Conservation (phyloP, 2,113 vertebrate genomes). For the Struthio camelus region DNA sequence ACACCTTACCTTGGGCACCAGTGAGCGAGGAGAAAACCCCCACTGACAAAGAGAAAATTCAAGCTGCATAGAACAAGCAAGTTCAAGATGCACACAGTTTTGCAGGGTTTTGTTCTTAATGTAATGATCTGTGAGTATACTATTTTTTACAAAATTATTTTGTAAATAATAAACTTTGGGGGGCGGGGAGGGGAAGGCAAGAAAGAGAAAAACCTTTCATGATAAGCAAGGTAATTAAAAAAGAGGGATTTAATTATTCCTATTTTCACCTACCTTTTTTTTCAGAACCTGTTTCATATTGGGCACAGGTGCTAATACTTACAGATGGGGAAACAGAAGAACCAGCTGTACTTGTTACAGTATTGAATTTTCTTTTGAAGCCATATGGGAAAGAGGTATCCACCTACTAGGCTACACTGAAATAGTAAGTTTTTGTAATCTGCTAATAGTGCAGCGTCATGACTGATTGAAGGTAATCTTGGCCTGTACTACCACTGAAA, state of each 20-base stretch:
- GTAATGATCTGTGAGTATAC: not conserved
- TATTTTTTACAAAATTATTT: not conserved
- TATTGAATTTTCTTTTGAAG: not conserved
- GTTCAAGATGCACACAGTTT: not conserved
- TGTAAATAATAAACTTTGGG: not conserved
- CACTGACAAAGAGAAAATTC: not conserved
- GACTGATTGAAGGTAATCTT: not conserved
- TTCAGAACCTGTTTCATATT: constrained; percentile 7
- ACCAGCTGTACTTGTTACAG: not conserved
- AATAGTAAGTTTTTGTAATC: not conserved
- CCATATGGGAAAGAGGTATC: not conserved
- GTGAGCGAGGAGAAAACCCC: not conserved
- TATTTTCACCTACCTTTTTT: not conserved
- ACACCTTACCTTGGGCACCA: not conserved
- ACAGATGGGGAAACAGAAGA: not conserved
- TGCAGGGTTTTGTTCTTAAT: not conserved
- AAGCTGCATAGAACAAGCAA: not conserved
- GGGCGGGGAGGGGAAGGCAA: not conserved
- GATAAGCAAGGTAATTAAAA: not conserved
- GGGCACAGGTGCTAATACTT: not conserved
- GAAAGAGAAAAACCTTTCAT: not conserved
- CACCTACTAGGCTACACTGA: not conserved
- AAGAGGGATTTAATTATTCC: not conserved
- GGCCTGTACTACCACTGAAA: not conserved
- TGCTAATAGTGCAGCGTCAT: not conserved